Evolutionary conservation across 2,113 vertebrate species (phyloP), one percentile per base, ranked within the genome.

Genomic region (Brienomyrus brachyistius): DNA sequence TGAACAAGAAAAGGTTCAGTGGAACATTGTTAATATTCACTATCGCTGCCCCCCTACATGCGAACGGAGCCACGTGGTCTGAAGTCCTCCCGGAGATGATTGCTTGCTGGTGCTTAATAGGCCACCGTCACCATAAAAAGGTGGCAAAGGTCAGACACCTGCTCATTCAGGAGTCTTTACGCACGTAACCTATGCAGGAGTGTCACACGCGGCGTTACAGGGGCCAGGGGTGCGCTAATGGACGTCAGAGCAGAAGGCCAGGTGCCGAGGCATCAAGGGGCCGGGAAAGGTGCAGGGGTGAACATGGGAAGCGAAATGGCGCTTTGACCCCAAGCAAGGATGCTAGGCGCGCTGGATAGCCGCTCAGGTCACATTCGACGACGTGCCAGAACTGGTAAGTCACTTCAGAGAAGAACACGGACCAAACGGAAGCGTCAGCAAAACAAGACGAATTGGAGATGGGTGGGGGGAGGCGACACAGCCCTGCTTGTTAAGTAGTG

Each of bases 401-500:
- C 27, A 56, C 85, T 87, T 35, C 27, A 23, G 51, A 54, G 85
- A 19, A 54, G 50, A 35, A 56, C 27, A 2, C 0, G 5, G 51
- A 31, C 51, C 51, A 48, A 87, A 54, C 21, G 85, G 40, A 87
- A 54, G 50, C 31, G 27, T 87, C 85, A 87, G 85, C 51, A 56
- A 35, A 54, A 87, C 48, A 51, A 87, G 50, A 27, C 48, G 31
- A 87, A 52, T 52, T 40, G 48, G 51, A 86, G 82, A 84, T 13
- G 47, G 83, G 83, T 4, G 15, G 48, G 11, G 45, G 0, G 9
- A 23, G 27, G 85, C 40, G 51, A 87, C 85, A 51, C n/a, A 17
- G 51, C 85, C 85, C 35, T 40, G 51, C 85, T 56, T 87, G 85
- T 87, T 87, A 87, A 87, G 50, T 21, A 21, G 51, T 40, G 85